phyloP scores from a whole-genome alignment of 2,797 vertebrate genomes.

The Malurus splendens region DNA sequence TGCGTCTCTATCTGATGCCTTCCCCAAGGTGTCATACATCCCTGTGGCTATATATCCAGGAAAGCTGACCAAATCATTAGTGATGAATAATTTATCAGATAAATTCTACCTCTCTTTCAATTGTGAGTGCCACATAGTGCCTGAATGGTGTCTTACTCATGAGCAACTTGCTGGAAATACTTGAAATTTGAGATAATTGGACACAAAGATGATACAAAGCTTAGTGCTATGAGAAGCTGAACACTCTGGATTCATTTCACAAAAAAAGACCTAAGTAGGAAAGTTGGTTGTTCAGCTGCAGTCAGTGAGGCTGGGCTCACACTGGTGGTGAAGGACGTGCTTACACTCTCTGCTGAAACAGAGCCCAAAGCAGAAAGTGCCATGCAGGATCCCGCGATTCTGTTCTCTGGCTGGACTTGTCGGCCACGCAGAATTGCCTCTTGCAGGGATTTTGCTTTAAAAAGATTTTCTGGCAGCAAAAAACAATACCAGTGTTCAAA shows the following conservation, averaged over 20 bases:
- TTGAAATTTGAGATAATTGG: conserved; percentile 22
- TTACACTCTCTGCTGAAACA: not conserved
- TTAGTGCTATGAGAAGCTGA: not conserved
- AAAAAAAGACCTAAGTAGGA: not conserved
- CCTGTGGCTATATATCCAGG: conserved; percentile 53
- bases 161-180: conserved; percentile 14
- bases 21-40: conserved; percentile 54
- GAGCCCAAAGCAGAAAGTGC: not conserved
- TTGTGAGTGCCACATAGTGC: not conserved
- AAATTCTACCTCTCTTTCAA: conserved; percentile 57
- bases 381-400: not conserved
- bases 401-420: not conserved
- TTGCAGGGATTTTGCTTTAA: not conserved
- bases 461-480: not conserved
- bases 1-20: conserved; percentile 36
- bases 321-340: not conserved
- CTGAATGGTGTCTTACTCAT: not conserved
- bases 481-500: not conserved
- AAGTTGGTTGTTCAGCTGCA: not conserved
- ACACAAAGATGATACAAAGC: not conserved
- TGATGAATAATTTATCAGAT: conserved; percentile 54
- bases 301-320: not conserved
- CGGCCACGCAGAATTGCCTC: not conserved
- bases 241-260: not conserved
- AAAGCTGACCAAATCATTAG: conserved; percentile 57